Conservation (phyloP, 2,797 vertebrate species). For the Toxotes lorentzi region DNA sequence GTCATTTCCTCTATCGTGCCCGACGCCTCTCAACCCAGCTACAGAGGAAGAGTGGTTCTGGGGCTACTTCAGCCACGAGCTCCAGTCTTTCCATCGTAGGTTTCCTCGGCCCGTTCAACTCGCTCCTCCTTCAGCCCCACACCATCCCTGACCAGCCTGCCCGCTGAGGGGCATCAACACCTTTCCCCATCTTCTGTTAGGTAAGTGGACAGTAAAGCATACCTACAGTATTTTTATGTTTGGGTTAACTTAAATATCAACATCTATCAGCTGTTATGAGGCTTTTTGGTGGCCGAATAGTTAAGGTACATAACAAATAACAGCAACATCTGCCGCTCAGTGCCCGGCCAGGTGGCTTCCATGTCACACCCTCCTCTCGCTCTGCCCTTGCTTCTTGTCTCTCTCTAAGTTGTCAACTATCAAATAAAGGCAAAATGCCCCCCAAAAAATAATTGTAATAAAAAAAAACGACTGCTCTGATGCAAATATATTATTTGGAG, state of each 20-base stretch:
- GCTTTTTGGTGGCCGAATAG: background rate
- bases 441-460: background rate
- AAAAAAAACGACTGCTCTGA: background rate
- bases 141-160: too few relatives aligned
- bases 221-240: background rate
- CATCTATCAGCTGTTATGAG: background rate
- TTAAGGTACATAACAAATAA: background rate
- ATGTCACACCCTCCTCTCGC: too few relatives aligned
- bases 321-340: background rate
- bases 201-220: background rate
- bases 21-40: too few relatives aligned
- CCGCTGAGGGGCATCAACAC: background rate
- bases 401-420: background rate
- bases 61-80: background rate
- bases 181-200: background rate
- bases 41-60: background rate
- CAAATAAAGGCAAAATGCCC: background rate
- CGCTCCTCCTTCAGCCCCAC: too few relatives aligned
- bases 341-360: too few relatives aligned
- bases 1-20: background rate
- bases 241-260: background rate
- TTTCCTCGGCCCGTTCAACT: background rate
- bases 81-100: background rate
- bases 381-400: too few relatives aligned
- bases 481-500: background rate